Evolutionary conservation across 2,113 vertebrate genomes (phyloP).

Genomic region (Microtus montanus): DNA sequence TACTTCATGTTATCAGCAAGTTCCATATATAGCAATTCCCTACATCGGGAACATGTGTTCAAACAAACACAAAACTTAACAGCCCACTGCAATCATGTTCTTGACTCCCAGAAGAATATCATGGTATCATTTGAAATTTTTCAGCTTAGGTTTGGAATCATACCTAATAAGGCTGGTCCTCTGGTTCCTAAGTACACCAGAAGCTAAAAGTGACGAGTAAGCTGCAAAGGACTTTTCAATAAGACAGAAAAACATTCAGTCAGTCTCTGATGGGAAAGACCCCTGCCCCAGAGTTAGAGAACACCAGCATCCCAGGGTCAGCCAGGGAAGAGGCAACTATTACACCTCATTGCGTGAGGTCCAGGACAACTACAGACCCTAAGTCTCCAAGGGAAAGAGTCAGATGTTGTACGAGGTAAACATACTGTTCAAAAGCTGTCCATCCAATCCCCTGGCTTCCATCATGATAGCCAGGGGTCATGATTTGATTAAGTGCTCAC

Average conservation of each 20-base stretch:
- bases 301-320: neutral
- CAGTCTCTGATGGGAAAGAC: neutral
- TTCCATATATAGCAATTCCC: neutral
- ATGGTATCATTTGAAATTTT: slow-evolving; percentile 13
- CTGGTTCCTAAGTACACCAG: neutral
- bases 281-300: neutral
- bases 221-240: neutral
- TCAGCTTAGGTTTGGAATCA: slow-evolving; percentile 22
- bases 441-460: neutral
- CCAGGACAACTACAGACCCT: neutral
- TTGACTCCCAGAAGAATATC: neutral
- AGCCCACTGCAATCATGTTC: neutral
- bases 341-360: neutral
- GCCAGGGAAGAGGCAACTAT: neutral
- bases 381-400: neutral
- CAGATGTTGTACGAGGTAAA: neutral
- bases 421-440: neutral
- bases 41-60: neutral
- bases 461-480: neutral
- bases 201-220: slow-evolving; percentile 42
- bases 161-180: slow-evolving; percentile 45
- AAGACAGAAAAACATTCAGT: neutral
- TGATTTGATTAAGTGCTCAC: slow-evolving; percentile 1
- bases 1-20: neutral
- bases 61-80: neutral